phyloP scores from a whole-genome alignment of 1,140 invertebrate genomes.

The Gonatopus flavifemur region DNA sequence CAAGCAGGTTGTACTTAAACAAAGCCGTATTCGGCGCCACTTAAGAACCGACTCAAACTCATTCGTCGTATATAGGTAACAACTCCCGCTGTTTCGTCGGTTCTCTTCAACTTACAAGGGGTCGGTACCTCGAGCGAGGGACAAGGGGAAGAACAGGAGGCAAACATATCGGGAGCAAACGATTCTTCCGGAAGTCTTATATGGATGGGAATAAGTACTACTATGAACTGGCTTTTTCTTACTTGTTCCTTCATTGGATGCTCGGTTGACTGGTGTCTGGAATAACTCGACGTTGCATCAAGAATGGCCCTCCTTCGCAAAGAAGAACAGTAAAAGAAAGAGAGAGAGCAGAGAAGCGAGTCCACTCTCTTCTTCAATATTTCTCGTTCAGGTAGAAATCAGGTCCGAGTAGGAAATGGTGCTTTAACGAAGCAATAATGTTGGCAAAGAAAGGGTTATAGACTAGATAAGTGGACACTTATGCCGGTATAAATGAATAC shows the following conservation, averaged over 20 bases:
- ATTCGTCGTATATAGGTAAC: slow-evolving; percentile 21
- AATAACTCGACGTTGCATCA: slow-evolving; percentile 20
- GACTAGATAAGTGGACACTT: slow-evolving; percentile 25
- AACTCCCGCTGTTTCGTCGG: slow-evolving; percentile 8
- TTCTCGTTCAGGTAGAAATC: slow-evolving; percentile 22
- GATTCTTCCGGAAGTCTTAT: slow-evolving; percentile 32
- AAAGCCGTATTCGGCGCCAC: slow-evolving; percentile 30
- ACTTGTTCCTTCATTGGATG: too few species aligned
- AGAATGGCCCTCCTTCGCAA: slow-evolving; percentile 19
- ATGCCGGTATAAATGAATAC: slow-evolving; percentile 21
- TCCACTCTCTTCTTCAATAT: too few species aligned
- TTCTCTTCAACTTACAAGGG: neutral
- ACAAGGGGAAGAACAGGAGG: neutral
- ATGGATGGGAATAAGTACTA: slow-evolving; percentile 26
- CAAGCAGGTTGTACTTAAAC: slow-evolving; percentile 21
- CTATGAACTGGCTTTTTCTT: too few species aligned
- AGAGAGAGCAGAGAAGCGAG: slow-evolving; percentile 1
- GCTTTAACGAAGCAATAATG: slow-evolving; percentile 34
- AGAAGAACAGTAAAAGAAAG: too few species aligned
- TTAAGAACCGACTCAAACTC: slow-evolving; percentile 28
- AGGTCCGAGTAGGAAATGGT: slow-evolving; percentile 24
- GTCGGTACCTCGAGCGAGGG: neutral
- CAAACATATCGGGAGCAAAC: slow-evolving; percentile 30
- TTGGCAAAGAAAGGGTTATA: slow-evolving; percentile 28
- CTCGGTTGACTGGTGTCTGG: neutral